These are phyloP conservation scores for Trichogramma pretiosum DNA, from an alignment of 1,140 invertebrate species.

Conservation along the genomic window DNA sequence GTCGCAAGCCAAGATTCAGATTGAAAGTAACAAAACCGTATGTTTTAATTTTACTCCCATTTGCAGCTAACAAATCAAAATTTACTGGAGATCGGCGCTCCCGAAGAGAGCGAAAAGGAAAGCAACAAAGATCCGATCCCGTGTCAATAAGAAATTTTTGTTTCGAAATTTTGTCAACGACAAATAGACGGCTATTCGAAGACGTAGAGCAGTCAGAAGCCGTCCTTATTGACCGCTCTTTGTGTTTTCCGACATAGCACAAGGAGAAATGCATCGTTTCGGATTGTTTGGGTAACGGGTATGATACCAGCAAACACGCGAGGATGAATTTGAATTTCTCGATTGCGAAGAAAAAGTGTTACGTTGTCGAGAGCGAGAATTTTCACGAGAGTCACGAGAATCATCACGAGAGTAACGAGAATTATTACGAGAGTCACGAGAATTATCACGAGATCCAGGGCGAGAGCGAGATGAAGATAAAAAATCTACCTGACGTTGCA, in stretches of 20 bases:
- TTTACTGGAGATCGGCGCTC: background rate
- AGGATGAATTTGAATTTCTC: too few relatives aligned
- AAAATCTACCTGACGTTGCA: background rate
- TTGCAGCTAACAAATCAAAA: slow-evolving; percentile 20
- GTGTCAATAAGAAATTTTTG: slow-evolving; percentile 15
- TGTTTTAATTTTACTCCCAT: slow-evolving; percentile 22
- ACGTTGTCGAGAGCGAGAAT: background rate
- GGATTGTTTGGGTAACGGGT: background rate
- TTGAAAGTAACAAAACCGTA: slow-evolving; percentile 18
- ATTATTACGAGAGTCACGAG: too few relatives aligned
- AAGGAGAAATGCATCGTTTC: background rate
- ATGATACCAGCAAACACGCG: background rate
- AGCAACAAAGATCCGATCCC: slow-evolving; percentile 14
- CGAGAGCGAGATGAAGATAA: background rate
- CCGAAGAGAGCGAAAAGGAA: background rate
- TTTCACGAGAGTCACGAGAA: too few relatives aligned
- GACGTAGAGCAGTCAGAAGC: background rate
- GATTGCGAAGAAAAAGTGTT: too few relatives aligned
- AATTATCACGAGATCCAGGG: too few relatives aligned
- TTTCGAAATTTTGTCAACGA: background rate
- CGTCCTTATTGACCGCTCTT: background rate
- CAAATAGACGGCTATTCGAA: background rate
- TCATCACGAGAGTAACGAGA: too few relatives aligned
- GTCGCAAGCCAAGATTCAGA: slow-evolving; percentile 19
- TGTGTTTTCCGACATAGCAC: background rate